Evolutionary conservation across 92 coral and sea anemone genomes (phyloP), one percentile per base, ranked within the genome.

Genomic region (Zoanthus solanderi): DNA sequence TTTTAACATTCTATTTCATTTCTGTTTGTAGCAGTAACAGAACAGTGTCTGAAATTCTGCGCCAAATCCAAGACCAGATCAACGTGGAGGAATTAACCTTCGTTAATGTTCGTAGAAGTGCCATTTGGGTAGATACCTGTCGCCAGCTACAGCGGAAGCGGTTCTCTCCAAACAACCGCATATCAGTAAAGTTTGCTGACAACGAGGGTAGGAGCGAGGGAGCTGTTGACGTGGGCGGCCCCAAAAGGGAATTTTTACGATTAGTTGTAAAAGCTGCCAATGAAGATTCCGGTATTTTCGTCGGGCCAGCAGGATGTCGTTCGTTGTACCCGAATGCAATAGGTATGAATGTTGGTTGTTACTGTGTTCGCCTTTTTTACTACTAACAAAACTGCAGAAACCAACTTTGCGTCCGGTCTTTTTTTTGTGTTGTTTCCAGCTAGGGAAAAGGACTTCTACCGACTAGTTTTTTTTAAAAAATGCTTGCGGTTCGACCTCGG

Each of bases 201-300:
- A 52, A 53, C 32, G 65, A 52, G 31, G 84, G 84, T 53, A 54
- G 68, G 47, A 53, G 66, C 68, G 84, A 46, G 44, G 71, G 84
- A 53, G 84, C 84, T 45, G 45, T 78, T 46, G 84, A 78, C 69
- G 31, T 61, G 31, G 69, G 69, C 16, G 84, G 94, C 16, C 94
- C 90, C 42, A 69, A 92, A 58, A 84, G 88, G 68, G 94, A 92
- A 78, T 90, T 78, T 71, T 52, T 90, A 15, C 83, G 89, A 9
- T 78, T 93, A 78, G 79, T 87, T 57, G 71, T 90, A 17, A 93
- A 90, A 85, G 93, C 93, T 44, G 92, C 83, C 8, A 93, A 93
- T 37, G 92, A 90, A 48, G 79, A 90, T 28, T 87, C 92, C 6
- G 93, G 91, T 14, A 50, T 90, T 16, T 88, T 88, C 75, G 72